Percentiles rank a stretch among this genome's conserved stretches.
These are phyloP conservation scores for Cuculus canorus DNA, from an alignment of 2,797 vertebrate species.

Conservation along the genomic window DNA sequence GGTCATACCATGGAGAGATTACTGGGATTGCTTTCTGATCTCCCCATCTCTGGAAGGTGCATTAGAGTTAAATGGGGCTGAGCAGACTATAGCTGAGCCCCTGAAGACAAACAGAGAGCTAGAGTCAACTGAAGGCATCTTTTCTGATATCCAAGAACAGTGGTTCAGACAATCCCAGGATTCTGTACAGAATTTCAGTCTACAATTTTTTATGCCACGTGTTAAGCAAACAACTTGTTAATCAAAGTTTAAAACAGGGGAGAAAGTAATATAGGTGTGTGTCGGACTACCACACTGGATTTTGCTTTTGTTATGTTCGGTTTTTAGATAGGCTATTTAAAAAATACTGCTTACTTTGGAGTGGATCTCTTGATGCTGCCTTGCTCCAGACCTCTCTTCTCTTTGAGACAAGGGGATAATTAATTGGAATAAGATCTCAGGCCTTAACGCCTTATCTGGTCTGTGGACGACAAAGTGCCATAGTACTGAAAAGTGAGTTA, in stretches of 20 bases:
- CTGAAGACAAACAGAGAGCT: background rate
- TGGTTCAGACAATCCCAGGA: background rate
- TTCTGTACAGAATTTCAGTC: background rate
- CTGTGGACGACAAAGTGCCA: background rate
- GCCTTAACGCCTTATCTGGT: background rate
- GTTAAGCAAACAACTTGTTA: background rate
- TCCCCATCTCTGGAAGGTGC: background rate
- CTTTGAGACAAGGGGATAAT: background rate
- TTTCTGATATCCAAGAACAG: background rate
- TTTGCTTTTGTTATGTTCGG: background rate
- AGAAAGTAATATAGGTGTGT: background rate
- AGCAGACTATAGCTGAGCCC: background rate
- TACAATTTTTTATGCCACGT: background rate
- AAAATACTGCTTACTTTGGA: background rate
- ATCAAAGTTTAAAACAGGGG: background rate
- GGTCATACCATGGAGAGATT: background rate
- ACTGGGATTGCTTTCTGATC: background rate
- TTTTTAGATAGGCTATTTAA: background rate
- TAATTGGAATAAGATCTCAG: background rate
- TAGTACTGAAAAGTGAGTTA: background rate
- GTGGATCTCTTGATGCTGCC: background rate
- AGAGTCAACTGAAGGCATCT: accelerated
- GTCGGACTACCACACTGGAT: background rate
- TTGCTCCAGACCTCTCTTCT: background rate
- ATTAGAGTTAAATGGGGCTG: background rate